Evolutionary conservation across 2,113 vertebrate species (phyloP).

Genomic region (Anhinga anhinga): DNA sequence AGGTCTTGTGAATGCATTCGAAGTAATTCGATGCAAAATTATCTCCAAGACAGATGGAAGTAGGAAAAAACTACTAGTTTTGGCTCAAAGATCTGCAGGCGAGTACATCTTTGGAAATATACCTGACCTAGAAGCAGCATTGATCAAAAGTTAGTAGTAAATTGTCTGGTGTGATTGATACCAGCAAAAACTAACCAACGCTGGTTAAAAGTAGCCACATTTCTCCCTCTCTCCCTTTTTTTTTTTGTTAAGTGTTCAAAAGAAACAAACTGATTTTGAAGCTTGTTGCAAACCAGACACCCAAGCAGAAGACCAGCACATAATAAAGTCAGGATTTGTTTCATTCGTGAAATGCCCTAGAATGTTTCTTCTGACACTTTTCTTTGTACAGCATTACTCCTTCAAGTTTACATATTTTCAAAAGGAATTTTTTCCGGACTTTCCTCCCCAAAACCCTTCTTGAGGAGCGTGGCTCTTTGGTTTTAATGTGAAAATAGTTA

Average conservation of each 20-base stretch:
- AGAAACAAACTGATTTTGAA: neutral
- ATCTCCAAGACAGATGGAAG: constrained; percentile 57
- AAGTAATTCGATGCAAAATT: constrained; percentile 47
- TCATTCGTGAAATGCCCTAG: neutral
- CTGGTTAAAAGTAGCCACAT: neutral
- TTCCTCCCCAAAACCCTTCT: neutral
- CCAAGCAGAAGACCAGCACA: constrained; percentile 3
- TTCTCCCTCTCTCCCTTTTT: neutral
- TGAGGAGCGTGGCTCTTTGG: neutral
- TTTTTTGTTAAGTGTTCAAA: neutral
- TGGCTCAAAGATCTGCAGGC: neutral
- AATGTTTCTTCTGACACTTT: neutral
- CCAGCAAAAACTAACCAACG: neutral
- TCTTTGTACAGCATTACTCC: neutral
- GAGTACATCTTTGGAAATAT: neutral
- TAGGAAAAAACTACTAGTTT: constrained; percentile 37
- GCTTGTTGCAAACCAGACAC: constrained; percentile 2
- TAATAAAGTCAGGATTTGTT: constrained; percentile 35
- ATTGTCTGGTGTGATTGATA: neutral
- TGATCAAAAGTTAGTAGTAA: neutral
- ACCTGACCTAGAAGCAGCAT: neutral
- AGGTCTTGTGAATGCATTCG: constrained; percentile 32
- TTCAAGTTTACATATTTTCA: neutral
- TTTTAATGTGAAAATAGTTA: neutral
- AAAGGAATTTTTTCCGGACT: constrained; percentile 45